Base-by-base conservation (phyloP, 2,888 invertebrate genomes). In the Meiosimyza platycephala region DNA sequence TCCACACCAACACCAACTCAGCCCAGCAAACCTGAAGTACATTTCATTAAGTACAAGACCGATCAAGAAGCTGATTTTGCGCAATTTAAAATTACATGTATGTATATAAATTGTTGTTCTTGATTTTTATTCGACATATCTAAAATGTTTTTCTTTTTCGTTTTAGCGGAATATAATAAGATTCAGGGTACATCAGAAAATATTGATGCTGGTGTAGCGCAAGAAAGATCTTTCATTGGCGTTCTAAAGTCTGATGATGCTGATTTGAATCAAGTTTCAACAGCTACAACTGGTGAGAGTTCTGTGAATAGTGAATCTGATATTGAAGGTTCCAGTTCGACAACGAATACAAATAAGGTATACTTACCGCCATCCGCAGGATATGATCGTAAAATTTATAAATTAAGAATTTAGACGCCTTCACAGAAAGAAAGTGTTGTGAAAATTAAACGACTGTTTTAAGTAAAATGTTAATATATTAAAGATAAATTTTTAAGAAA, bases 11-110 rank as follows among this genome's bases (percentile, higher is more conserved):
- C 85, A 28, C 86, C 86, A 65, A 83, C 83, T 0, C 80, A 83
- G 76, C 85, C 86, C 76, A 82, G 82, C 79, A 86, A 86, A 77
- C 86, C 86, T 0, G 86, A 86, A 73, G 84, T 86, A 47, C 85
- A 84, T 85, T 86, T 86, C 76, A 83, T 86, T 72, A 86, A 86
- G 71, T 86, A 86, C 80, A 86, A 84, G 75, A 86, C 85, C 52
- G 84, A 85, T 1, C 84, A 84, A 47, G 86, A 86, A 78, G 86
- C 86, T 3, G 76, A 77, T 15, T 84, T 84, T 76, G 86, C 86
- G 55, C 86, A 86, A 76, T 81, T 81, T 71, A 81, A 83, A 76
- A 86, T 86, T 76, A 85, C 86, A 80, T 84, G 86, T 86, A 70
- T 78, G 78, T 16, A 66, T 6, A 9, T 3, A 51, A 22, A 40